Base-by-base conservation (phyloP, 2,888 invertebrate genomes). In the Acanthosoma haemorrhoidale region DNA sequence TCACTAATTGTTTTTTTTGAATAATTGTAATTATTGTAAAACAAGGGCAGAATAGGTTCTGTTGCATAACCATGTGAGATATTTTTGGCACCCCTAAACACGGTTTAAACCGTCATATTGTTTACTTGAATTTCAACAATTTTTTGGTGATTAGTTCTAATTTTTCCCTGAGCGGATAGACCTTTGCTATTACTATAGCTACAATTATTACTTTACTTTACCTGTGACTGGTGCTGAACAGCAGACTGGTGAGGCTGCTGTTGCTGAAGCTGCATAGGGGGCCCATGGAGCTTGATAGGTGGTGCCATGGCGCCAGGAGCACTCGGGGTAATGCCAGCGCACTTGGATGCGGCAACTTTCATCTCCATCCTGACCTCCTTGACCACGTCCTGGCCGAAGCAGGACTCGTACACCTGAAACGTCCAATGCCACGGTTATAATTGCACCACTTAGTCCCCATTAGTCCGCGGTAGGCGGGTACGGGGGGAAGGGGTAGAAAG, bases 331-430 rank as follows among this genome's bases (percentile, higher is more conserved):
- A 72, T 61, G 2, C 76, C 75, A 36, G 73, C 84, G 75, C 88
- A 88, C 80, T 87, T 88, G 43, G 84, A 80, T 74, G 86, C 86
- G 0, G 88, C 88, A 16, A 83, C 83, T 78, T 86, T 86, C 83
- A 88, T 84, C 80, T 88, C 88, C 78, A 84, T 84, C 39, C 87
- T 82, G 58, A 88, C 86, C 81, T 87, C 86, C 76, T 86, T 86
- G 3, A 88, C 84, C 1, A 88, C 86, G 76, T 87, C 86, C 1
- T 84, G 82, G 0, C 88, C 88, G 74, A 88, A 88, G 77, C 88
- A 88, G 76, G 87, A 87, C 79, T 88, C 88, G 76, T 87, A 88
- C 75, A 88, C 87, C 88, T 88, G 78, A 39, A 57, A 29, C 51
- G n/a, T 51, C 51, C 5, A 51, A 51, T 51, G 51, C 29, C 51